A percentile compares a stretch with the other conserved stretches of the same genome.
These are phyloP conservation scores for Eustalomyia histrio DNA, from an alignment of 2,888 invertebrate genomes.

Conservation along the genomic window DNA sequence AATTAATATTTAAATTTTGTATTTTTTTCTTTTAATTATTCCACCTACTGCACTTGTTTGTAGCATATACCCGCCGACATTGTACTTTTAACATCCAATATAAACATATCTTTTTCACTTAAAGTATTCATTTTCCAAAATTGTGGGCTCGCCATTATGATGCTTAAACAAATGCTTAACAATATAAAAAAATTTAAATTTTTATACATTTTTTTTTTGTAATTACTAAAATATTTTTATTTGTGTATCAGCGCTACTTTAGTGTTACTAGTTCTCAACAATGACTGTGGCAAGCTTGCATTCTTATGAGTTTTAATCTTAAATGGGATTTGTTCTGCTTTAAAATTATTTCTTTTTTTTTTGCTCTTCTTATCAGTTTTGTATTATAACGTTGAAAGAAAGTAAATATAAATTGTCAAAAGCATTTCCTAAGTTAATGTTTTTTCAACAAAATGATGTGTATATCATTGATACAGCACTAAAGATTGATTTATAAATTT, in stretches of 20 bases:
- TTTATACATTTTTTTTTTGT: slow-evolving; percentile 13
- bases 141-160: slow-evolving; percentile 63
- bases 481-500: neutral
- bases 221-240: neutral
- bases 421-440: neutral
- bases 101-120: slow-evolving; percentile 68
- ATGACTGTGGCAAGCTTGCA: slow-evolving; percentile 41
- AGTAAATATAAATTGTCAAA: slow-evolving; percentile 18
- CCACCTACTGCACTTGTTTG: slow-evolving; percentile 75
- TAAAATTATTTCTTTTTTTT: neutral
- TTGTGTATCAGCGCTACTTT: slow-evolving; percentile 4
- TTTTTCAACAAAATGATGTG: neutral
- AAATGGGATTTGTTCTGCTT: neutral
- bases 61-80: slow-evolving; percentile 76
- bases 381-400: slow-evolving; percentile 35
- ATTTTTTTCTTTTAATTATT: neutral
- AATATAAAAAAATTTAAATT: neutral
- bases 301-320: neutral
- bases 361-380: slow-evolving; percentile 53
- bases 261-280: slow-evolving; percentile 16
- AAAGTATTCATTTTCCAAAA: slow-evolving; percentile 70
- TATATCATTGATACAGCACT: neutral
- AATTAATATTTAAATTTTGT: slow-evolving; percentile 6
- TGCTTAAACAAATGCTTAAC: neutral
- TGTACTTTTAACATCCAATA: slow-evolving; percentile 69